Evolutionary conservation across 2,797 vertebrate species (phyloP).

Genomic region (Pseudomugil tenellus): DNA sequence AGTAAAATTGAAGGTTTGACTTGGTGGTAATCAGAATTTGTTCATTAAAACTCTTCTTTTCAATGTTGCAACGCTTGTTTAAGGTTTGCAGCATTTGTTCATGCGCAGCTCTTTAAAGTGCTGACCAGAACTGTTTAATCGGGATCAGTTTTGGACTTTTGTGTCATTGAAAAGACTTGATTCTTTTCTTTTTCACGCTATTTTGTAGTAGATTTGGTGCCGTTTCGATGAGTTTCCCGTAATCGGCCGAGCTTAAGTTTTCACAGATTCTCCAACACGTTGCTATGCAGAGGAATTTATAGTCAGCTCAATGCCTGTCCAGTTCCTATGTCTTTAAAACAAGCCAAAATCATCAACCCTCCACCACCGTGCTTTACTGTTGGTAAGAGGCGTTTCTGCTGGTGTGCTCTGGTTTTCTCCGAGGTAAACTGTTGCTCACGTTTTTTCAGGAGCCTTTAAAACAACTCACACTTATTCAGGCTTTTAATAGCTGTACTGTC

Average conservation of each 20-base stretch:
- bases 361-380: background rate
- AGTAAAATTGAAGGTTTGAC: background rate
- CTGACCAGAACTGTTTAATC: background rate
- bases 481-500: background rate
- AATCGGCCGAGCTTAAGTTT: too few species aligned
- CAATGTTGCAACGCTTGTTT: background rate
- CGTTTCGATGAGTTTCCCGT: too few species aligned
- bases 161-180: too few species aligned
- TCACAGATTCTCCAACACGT: too few species aligned
- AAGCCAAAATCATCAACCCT: background rate
- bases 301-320: too few species aligned
- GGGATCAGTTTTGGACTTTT: background rate
- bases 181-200: too few species aligned
- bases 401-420: too few species aligned
- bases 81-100: background rate
- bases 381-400: too few species aligned
- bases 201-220: too few species aligned
- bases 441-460: background rate
- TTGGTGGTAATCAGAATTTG: background rate
- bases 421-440: background rate
- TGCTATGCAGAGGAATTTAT: too few species aligned
- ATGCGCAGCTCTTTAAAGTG: background rate
- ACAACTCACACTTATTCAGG: background rate
- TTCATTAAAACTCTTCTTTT: background rate
- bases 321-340: too few species aligned